Base-by-base conservation (phyloP, 1,140 invertebrate genomes). In the Drosophila prosaltans region DNA sequence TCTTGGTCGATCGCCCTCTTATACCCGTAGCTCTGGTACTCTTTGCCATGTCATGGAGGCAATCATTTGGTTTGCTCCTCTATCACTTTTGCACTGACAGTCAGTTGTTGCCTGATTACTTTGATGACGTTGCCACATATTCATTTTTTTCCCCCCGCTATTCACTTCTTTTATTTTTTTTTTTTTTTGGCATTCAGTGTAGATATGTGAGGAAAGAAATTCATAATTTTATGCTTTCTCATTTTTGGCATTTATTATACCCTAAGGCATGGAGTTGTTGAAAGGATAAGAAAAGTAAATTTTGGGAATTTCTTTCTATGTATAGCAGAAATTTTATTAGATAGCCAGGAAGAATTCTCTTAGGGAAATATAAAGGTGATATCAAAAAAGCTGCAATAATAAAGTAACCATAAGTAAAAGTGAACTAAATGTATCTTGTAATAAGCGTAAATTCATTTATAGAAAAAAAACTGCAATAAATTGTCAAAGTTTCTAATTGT, bases 71-170 rank as follows among this genome's bases (percentile, higher is more conserved):
- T 48, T 65, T 51, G 54, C 66, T 78, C 59, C 79, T 78, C 78
- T 78, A 81, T 85, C 74, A 77, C 84, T 78, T 72, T 70, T 72
- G 39, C 81, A 74, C 32, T 70, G 74, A 77, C 73, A 77, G 65
- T 72, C 65, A 68, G 80, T 72, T 77, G 72, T 73, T 72, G 84
- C 80, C 82, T 89, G 84, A 89, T 89, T 89, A 84, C 81, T 84
- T 81, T 89, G 84, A 89, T 89, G 84, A 89, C 85, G 84, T 81
- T 90, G 84, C 81, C 85, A 90, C 81, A 89, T 89, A 86, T 84
- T 83, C 71, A 73, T 80, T 69, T 79, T 79, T 66, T 61, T 64
- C 57, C 62, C 21, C 39, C 11, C 32, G 43, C 51, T 36, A 7
- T 51, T 48, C 24, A 11, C 24, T 36, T 41, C 9, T 10, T 59